Conservation (phyloP, 2,888 invertebrate genomes). For the Cryptus viduatorius region DNA sequence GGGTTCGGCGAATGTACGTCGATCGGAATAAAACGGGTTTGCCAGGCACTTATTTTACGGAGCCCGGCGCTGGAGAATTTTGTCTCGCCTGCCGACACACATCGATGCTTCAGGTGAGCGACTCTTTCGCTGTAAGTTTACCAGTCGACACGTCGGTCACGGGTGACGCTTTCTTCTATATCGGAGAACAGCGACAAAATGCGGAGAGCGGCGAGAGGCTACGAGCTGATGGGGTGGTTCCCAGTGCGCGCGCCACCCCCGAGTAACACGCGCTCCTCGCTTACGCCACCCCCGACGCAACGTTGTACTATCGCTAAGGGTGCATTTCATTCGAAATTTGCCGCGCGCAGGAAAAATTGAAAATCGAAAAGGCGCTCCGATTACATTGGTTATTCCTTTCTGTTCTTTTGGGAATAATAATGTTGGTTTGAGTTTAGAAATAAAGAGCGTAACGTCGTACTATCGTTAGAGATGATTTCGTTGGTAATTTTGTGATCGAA, state of each 20-base stretch:
- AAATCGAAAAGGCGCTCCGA: no score
- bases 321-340: not conserved
- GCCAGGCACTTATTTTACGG: slow-evolving; percentile 74
- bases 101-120: slow-evolving; percentile 83
- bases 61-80: slow-evolving; percentile 73
- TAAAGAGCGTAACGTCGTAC: no score
- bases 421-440: no score
- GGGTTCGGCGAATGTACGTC: slow-evolving; percentile 73
- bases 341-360: not conserved
- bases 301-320: not conserved
- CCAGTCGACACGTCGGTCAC: not conserved
- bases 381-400: no score
- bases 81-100: slow-evolving; percentile 77
- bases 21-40: slow-evolving; percentile 73
- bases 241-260: slow-evolving; percentile 49
- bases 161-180: not conserved
- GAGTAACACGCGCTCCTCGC: not conserved
- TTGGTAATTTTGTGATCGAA: no score
- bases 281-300: slow-evolving; percentile 36
- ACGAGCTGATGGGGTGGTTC: slow-evolving; percentile 47
- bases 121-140: no score
- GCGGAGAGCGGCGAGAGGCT: slow-evolving; percentile 19
- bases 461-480: no score
- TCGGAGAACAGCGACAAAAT: slow-evolving; percentile 18
- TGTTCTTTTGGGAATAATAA: no score